Percentiles rank a stretch among this genome's conserved stretches.
Conservation (phyloP, 1,140 invertebrate species). For the Plectus sambesii region DNA sequence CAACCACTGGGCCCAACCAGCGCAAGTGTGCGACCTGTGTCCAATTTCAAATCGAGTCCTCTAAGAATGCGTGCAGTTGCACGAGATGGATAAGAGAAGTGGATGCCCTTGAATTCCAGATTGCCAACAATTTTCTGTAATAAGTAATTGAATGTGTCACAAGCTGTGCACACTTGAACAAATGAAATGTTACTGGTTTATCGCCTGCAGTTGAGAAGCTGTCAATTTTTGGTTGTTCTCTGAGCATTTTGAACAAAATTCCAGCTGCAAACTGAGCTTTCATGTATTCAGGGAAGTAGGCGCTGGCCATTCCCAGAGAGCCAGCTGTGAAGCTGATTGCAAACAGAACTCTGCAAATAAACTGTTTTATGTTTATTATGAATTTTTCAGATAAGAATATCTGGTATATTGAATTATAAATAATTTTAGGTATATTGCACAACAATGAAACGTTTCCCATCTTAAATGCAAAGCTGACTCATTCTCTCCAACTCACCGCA, state of each 20-base stretch:
- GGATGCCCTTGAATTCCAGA: slow-evolving; percentile 21
- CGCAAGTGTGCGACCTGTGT: slow-evolving; percentile 49
- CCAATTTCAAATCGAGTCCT: slow-evolving; percentile 45
- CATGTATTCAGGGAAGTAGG: slow-evolving; percentile 30
- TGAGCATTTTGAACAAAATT: slow-evolving; percentile 25
- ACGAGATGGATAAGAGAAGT: slow-evolving; percentile 26
- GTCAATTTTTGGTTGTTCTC: slow-evolving; percentile 16
- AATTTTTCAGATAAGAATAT: neutral
- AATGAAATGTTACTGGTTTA: slow-evolving; percentile 6
- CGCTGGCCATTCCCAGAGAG: slow-evolving; percentile 9
- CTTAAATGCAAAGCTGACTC: neutral
- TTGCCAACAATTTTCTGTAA: slow-evolving; percentile 13
- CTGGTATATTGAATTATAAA: slow-evolving; percentile 10
- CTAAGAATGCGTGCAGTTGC: slow-evolving; percentile 16
- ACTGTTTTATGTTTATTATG: too few species aligned
- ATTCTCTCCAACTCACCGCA: slow-evolving; percentile 16
- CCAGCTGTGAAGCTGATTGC: slow-evolving; percentile 18
- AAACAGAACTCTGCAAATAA: slow-evolving; percentile 12
- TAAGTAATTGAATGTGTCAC: slow-evolving; percentile 2
- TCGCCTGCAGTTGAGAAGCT: slow-evolving; percentile 1
- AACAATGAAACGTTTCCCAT: slow-evolving; percentile 5
- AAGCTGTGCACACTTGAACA: too few species aligned
- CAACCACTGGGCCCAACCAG: slow-evolving; percentile 51
- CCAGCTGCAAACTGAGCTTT: slow-evolving; percentile 21
- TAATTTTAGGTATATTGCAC: slow-evolving; percentile 6